Evolutionary conservation across 2,797 vertebrate species (phyloP).

Genomic region (Anguilla pacifica): DNA sequence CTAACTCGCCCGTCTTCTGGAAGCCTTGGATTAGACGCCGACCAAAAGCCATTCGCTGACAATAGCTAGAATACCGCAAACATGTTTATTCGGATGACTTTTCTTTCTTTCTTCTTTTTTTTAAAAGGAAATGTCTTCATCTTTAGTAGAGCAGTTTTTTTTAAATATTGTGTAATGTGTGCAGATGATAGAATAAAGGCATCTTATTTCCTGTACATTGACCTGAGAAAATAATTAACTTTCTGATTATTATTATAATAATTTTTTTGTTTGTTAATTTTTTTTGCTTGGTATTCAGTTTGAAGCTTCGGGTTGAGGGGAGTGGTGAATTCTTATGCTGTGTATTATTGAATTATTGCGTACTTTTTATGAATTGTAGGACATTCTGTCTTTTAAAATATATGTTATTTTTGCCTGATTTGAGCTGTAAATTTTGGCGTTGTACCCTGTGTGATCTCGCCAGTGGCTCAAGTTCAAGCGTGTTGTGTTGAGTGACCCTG

Average conservation of each 20-base stretch:
- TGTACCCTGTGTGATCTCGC: not conserved
- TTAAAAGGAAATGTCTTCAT: not conserved
- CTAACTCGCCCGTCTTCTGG: not conserved
- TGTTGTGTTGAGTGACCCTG: not conserved
- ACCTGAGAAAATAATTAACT: not conserved
- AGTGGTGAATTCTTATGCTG: not conserved
- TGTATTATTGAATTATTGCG: not conserved
- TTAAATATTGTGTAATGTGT: not conserved
- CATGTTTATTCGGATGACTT: not conserved
- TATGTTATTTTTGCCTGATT: not conserved
- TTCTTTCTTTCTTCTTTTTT: too few species aligned
- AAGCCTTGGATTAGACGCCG: not conserved
- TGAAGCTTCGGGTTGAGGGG: slow-evolving; percentile 16
- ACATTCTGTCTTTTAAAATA: not conserved
- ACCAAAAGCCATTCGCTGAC: too few species aligned
- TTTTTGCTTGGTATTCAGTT: slow-evolving; percentile 4
- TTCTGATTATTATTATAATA: not conserved
- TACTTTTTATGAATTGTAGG: not conserved
- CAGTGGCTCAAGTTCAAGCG: not conserved
- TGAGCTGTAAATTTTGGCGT: not conserved
- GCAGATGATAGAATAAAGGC: not conserved
- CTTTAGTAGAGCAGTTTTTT: not conserved
- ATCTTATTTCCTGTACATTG: not conserved
- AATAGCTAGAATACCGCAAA: not conserved
- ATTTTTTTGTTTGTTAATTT: not conserved